Conservation (phyloP, 2,888 invertebrate genomes). For the Drosophila dives region DNA sequence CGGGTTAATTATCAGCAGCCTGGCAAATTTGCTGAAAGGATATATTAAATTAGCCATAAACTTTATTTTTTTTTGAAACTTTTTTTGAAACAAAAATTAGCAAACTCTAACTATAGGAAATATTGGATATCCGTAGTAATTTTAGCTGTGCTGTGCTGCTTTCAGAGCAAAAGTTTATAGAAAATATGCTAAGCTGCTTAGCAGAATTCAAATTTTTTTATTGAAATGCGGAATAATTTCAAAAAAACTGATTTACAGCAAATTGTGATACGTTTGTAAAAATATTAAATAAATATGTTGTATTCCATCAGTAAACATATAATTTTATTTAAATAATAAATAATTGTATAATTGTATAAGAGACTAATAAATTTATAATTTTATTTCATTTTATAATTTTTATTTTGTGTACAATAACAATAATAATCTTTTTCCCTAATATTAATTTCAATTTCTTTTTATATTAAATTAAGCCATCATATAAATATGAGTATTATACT, state of each 20-base stretch:
- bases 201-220: not conserved
- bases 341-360: not conserved
- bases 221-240: not conserved
- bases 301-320: too few relatives aligned
- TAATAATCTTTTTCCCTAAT: too few relatives aligned
- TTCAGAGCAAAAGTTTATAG: not conserved
- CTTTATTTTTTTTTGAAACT: not conserved
- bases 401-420: too few relatives aligned
- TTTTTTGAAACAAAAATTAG: not conserved
- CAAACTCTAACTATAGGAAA: not conserved
- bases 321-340: not conserved
- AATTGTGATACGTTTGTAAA: not conserved
- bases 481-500: not conserved
- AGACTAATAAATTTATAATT: not conserved
- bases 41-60: slow-evolving; percentile 3
- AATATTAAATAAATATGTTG: not conserved
- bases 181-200: not conserved
- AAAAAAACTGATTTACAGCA: not conserved
- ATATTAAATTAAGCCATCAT: not conserved
- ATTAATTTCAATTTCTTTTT: too few relatives aligned
- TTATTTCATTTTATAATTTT: not conserved
- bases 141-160: not conserved
- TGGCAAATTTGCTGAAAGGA: not conserved
- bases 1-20: slow-evolving; percentile 41
- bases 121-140: not conserved